phyloP scores from a whole-genome alignment of 2,888 invertebrate species.

The Bellardia bayeri region DNA sequence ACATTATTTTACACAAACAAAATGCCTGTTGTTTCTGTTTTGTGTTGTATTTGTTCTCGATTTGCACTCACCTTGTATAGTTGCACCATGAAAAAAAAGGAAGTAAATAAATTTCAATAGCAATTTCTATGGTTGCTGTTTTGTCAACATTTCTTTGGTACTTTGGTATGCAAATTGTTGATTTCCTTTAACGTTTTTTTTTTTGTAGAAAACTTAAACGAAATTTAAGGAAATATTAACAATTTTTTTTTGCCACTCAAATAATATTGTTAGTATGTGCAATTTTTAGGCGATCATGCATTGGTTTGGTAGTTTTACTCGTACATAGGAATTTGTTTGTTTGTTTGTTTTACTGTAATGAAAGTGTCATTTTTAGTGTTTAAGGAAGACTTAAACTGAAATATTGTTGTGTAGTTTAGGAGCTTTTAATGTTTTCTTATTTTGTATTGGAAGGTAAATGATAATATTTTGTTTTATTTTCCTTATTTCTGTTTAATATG shows the following conservation, averaged over 20 bases:
- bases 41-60: too few relatives aligned
- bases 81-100: constrained; percentile 44
- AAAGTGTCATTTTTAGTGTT: constrained; percentile 64
- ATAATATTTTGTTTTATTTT: constrained; percentile 11
- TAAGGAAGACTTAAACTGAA: constrained; percentile 41
- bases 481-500: background rate
- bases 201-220: background rate
- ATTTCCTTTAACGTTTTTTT: constrained; percentile 51
- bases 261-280: constrained; percentile 3
- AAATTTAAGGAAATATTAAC: constrained; percentile 61
- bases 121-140: constrained; percentile 26
- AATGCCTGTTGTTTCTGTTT: constrained; percentile 43
- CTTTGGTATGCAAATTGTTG: constrained; percentile 57
- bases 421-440: background rate
- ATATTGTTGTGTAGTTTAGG: constrained; percentile 16
- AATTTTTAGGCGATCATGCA: constrained; percentile 11
- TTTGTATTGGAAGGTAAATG: background rate
- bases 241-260: constrained; percentile 6
- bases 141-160: constrained; percentile 13
- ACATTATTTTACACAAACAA: too few relatives aligned
- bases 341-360: constrained; percentile 48
- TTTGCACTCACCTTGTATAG: too few relatives aligned
- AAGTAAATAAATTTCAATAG: constrained; percentile 60
- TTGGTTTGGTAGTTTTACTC: constrained; percentile 9
- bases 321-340: constrained; percentile 9